Conservation (phyloP, 2,888 invertebrate genomes). For the Ypsolopha sequella region DNA sequence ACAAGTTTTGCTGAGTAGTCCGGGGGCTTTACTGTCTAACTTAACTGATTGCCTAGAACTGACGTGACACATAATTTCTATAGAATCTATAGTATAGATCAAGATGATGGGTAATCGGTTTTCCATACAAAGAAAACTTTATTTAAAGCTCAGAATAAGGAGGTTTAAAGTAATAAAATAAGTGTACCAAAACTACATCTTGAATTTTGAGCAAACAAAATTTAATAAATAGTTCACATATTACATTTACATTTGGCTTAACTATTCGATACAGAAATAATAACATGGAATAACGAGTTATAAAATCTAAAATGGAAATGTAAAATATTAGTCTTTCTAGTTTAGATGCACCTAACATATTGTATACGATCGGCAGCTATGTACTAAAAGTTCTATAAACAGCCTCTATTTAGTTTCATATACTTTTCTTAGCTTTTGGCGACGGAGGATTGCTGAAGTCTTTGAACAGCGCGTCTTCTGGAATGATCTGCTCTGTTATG, state of each 20-base stretch:
- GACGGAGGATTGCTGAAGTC: slow-evolving; percentile 47
- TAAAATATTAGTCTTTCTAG: slow-evolving; percentile 52
- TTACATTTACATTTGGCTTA: slow-evolving; percentile 31
- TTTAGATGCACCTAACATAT: neutral
- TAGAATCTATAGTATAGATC: too few species aligned
- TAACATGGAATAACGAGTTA: slow-evolving; percentile 64
- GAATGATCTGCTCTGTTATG: slow-evolving; percentile 19
- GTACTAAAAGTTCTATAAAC: slow-evolving; percentile 18
- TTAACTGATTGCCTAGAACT: too few species aligned
- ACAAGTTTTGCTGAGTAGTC: too few species aligned
- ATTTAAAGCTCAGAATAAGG: too few species aligned
- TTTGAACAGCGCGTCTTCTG: slow-evolving; percentile 26
- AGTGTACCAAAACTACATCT: too few species aligned
- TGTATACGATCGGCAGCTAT: slow-evolving; percentile 11
- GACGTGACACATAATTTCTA: too few species aligned
- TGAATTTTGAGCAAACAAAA: slow-evolving; percentile 62
- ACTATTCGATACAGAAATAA: slow-evolving; percentile 38
- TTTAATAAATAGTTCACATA: slow-evolving; percentile 40
- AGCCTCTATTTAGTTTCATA: slow-evolving; percentile 41
- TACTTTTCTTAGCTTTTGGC: slow-evolving; percentile 46
- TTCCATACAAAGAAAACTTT: too few species aligned
- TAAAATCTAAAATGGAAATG: slow-evolving; percentile 68
- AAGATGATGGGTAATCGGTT: too few species aligned
- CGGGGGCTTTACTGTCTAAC: too few species aligned
- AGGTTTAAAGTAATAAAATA: too few species aligned